Base-by-base conservation (phyloP, 2,797 vertebrate genomes). In the Harpagifer antarcticus region DNA sequence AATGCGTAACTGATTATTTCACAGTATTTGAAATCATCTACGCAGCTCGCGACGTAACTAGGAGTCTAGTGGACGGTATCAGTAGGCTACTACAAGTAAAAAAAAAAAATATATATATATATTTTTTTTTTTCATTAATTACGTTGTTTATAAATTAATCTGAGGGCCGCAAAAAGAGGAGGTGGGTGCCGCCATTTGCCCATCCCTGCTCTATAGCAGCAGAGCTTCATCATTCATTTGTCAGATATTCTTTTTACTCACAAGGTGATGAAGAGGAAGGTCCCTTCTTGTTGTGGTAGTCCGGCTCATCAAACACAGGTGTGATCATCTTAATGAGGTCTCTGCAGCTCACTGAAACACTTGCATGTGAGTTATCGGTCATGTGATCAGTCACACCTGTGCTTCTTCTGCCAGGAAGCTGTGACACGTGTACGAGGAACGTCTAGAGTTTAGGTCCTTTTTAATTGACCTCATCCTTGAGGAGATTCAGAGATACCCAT, bases 341-440 rank as follows among this genome's bases (percentile, higher is more conserved):
- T 15, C 0, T 4, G 72, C 45, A 1, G 4, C 47, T 48, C 19
- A 15, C 48, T 13, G 37, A 47, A 42, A 10, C 60, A 17, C 52
- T 14, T 17, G 44, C 54, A 45, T 5, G 20, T 60, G 40, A 54
- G 58, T n/a, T 45, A 3, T 55, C 3, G 7, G 50, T 40, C 37
- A 10, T 16, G 53, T 64, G 61, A 69, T 74, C 40, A 45, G 44
- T 47, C 50, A 7, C 68, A 83, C 71, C 74, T 75, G 81, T 61
- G 61, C n/a, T 64, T 43, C 20, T 68, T 47, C 56, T 43, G 50
- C 65, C 13, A 48, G 27, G 27, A 27, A 27, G 45, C 16, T 56
- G 43, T 2, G 33, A 47, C 4, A 59, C 2, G 0, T 16, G 16
- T 37, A 37, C 13, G 19, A 45, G n/a, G 53, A 57, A 27, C 23